These are phyloP conservation scores for Malurus elegans DNA, from an alignment of 2,113 vertebrate genomes.

Conservation along the genomic window DNA sequence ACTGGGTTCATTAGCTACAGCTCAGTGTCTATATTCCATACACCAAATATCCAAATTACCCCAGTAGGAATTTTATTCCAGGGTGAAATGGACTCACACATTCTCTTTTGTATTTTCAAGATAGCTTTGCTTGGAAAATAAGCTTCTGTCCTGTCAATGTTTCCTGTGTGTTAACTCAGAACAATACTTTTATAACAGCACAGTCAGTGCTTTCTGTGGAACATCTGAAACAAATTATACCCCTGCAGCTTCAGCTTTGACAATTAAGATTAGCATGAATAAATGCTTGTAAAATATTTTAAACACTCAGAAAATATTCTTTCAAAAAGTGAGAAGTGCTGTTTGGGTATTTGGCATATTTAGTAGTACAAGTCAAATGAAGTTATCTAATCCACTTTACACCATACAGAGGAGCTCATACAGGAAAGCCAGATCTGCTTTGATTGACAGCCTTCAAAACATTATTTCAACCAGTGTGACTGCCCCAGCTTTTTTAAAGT, in stretches of 20 bases:
- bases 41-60: neutral
- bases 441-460: neutral
- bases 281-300: neutral
- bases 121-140: slow-evolving; percentile 7
- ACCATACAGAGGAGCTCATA: neutral
- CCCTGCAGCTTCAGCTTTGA: neutral
- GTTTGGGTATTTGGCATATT: neutral
- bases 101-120: neutral
- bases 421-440: neutral
- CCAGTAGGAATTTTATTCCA: neutral
- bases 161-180: slow-evolving; percentile 18
- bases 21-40: neutral
- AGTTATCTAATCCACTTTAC: neutral
- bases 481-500: neutral
- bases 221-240: slow-evolving; percentile 15
- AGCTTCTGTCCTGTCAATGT: neutral
- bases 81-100: neutral
- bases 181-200: neutral
- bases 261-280: neutral
- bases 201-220: neutral
- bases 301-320: neutral
- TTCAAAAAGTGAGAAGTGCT: neutral
- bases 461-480: neutral
- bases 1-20: neutral
- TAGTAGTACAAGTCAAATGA: neutral